phyloP scores from a whole-genome alignment of 2,888 invertebrate species.

The Aleiodes alternator region DNA sequence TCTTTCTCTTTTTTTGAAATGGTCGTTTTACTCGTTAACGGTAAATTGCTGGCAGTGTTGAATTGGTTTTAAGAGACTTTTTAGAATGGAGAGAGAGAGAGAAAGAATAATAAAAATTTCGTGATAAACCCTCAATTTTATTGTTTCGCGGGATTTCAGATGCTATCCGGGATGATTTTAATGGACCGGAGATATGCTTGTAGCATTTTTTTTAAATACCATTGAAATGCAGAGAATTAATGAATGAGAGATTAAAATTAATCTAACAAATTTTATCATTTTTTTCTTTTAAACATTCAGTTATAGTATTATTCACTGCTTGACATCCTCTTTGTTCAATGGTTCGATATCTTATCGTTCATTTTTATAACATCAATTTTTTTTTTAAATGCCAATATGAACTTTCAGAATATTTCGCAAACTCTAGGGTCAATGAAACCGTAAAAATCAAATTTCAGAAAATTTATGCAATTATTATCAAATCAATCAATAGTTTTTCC shows the following conservation, averaged over 20 bases:
- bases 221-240: not conserved
- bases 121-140: constrained; percentile 1
- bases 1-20: constrained; percentile 31
- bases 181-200: not conserved
- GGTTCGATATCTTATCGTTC: constrained; percentile 5
- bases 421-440: too few species aligned
- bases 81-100: constrained; percentile 22
- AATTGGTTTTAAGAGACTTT: too few species aligned
- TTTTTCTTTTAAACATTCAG: not conserved
- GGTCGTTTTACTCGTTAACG: constrained; percentile 54
- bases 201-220: not conserved
- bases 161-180: not conserved
- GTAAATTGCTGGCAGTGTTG: constrained; percentile 46
- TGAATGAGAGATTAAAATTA: not conserved
- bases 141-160: not conserved
- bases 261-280: not conserved
- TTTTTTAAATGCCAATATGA: not conserved
- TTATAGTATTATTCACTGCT: constrained; percentile 4
- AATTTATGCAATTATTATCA: not conserved
- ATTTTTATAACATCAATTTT: not conserved
- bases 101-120: constrained; percentile 44
- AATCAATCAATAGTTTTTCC: not conserved
- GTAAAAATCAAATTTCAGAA: too few species aligned
- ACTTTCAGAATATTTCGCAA: not conserved
- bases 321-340: not conserved